Base-by-base conservation (phyloP, 2,888 invertebrate species). In the Microctonus brassicae region DNA sequence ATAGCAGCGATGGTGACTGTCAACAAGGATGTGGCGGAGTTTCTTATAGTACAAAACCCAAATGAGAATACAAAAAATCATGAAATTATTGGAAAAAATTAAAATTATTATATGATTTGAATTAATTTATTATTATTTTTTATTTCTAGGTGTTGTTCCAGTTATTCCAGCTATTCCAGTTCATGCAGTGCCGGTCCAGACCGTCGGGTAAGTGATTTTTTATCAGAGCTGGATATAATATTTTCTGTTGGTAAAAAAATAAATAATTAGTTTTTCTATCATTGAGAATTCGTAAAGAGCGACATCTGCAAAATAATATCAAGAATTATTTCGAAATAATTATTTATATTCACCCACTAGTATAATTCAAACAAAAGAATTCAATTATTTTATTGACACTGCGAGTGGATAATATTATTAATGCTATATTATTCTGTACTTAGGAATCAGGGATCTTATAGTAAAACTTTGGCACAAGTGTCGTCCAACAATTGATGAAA, bases 401-500 rank as follows among this genome's bases (percentile, higher is more conserved):
- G n/a, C n/a, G n/a, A n/a, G n/a, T n/a, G n/a, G n/a, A n/a, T n/a
- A n/a, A n/a, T n/a, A n/a, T n/a, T n/a, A n/a, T n/a, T n/a, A n/a
- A 24, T 57, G 4, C n/a, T n/a, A 58, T 42, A 0, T 20, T 39
- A 33, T 20, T 39, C 20, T 36, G 34, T 60, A 55, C 55, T 13
- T 20, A 70, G 70, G 20, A 65, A 70, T 26, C 77, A 78, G 7
- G 72, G 78, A 1, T 76, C 79, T 2, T 76, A 78, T 66, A 73
- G 76, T 6, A 78, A 79, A 62, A 73, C 82, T 2, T 79, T 77
- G 0, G 79, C 84, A 7, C 78, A 80, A 55, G 79, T n/a, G 24
- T 82, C 83, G 20, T 66, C 77, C 17, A 63, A 68, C 36, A 65
- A 75, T 53, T 82, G 81, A 82, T 82, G 62, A 68, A 73, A n/a